phyloP scores from a whole-genome alignment of 2,113 vertebrate genomes.

The Buteo buteo region DNA sequence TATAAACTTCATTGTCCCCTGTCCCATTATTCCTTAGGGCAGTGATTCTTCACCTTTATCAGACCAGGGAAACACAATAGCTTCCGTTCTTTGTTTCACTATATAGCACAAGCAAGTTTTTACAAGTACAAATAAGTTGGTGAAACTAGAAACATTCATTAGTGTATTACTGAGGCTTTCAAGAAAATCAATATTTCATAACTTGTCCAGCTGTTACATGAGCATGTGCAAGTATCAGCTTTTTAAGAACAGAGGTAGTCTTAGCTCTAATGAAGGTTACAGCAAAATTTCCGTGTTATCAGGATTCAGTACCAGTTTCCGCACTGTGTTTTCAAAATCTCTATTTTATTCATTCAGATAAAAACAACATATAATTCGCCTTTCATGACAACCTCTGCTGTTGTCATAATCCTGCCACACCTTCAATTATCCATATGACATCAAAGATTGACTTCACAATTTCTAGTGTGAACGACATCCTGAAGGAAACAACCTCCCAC shows the following conservation, averaged over 20 bases:
- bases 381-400: neutral
- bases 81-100: neutral
- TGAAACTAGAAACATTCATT: neutral
- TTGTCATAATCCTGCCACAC: neutral
- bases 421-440: neutral
- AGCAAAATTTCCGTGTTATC: neutral
- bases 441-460: neutral
- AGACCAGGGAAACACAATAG: neutral
- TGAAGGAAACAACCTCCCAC: neutral
- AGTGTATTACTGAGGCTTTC: neutral
- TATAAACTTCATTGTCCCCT: neutral
- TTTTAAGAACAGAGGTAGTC: neutral
- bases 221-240: neutral
- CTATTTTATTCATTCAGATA: neutral
- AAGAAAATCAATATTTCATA: neutral
- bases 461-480: neutral
- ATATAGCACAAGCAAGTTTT: neutral
- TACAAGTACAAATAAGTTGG: neutral
- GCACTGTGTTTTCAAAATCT: neutral
- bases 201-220: neutral
- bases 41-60: neutral
- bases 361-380: neutral
- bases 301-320: neutral
- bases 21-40: neutral
- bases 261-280: neutral